A percentile compares a stretch with the other conserved stretches of the same genome.
Conservation (phyloP, 2,888 invertebrate genomes). For the Nezara viridula region DNA sequence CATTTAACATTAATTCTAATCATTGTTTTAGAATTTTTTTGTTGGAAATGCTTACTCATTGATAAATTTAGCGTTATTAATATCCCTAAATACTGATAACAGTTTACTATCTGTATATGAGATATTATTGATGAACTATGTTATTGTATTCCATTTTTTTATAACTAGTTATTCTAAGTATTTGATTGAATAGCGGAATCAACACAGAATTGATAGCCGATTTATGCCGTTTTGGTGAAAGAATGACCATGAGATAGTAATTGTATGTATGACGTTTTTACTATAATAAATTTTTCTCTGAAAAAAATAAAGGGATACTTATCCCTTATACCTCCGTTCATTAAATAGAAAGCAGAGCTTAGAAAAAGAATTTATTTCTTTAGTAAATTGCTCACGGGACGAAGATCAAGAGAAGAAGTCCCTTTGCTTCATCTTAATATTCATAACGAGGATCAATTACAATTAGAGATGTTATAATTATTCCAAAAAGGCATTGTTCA, state of each 20-base stretch:
- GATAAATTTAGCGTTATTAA: too few relatives aligned
- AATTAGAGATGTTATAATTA: constrained; percentile 15
- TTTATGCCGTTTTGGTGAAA: too few relatives aligned
- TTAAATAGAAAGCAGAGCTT: constrained; percentile 3
- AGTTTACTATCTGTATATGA: too few relatives aligned
- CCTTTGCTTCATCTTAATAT: neutral
- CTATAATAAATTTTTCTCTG: neutral
- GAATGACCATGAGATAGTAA: neutral
- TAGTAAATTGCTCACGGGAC: constrained; percentile 30
- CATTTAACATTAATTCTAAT: too few relatives aligned
- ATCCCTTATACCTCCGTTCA: neutral
- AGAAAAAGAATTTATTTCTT: constrained; percentile 18
- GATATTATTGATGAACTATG: too few relatives aligned
- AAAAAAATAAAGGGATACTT: neutral
- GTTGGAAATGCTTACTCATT: too few relatives aligned
- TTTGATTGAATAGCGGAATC: too few relatives aligned
- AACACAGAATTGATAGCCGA: too few relatives aligned
- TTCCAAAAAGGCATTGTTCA: neutral
- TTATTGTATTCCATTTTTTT: too few relatives aligned
- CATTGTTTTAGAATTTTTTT: too few relatives aligned
- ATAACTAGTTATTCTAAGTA: too few relatives aligned
- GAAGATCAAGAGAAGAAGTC: neutral
- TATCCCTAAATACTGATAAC: too few relatives aligned
- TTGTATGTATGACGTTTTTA: neutral
- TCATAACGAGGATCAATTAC: constrained; percentile 28